phyloP scores from a whole-genome alignment of 2,888 invertebrate species.

The Watsonalla cultraria region DNA sequence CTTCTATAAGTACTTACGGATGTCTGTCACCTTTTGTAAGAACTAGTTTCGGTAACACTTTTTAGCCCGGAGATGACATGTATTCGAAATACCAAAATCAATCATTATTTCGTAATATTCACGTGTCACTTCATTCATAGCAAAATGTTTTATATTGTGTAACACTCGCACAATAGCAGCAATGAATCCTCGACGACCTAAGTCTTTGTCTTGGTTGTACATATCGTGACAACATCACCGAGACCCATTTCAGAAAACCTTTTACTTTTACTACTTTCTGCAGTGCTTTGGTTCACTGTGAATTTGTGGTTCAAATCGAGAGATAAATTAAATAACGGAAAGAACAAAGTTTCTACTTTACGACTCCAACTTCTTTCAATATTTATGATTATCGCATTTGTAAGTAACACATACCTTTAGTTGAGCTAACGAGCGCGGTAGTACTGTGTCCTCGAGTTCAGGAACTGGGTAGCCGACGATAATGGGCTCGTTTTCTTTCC shows the following conservation, averaged over 20 bases:
- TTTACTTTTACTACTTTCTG: neutral
- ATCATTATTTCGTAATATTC: too few species aligned
- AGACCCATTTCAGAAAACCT: neutral
- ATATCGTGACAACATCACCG: neutral
- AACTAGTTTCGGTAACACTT: too few species aligned
- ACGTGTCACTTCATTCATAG: too few species aligned
- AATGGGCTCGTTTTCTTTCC: conserved; percentile 51
- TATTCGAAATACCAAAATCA: too few species aligned
- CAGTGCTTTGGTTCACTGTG: neutral
- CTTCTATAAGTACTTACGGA: too few species aligned
- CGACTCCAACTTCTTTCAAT: neutral
- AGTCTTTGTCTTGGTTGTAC: neutral
- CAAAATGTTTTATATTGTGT: too few species aligned
- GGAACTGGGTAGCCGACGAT: conserved; percentile 66
- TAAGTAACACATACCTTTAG: conserved; percentile 51
- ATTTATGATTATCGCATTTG: neutral
- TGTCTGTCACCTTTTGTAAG: too few species aligned
- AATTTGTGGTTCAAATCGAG: neutral
- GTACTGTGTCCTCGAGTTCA: conserved; percentile 52
- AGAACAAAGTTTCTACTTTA: neutral
- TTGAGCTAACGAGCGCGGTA: conserved; percentile 62
- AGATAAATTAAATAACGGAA: neutral
- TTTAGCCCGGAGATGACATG: too few species aligned
- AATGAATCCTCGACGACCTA: neutral
- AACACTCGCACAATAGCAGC: too few species aligned